phyloP scores from a whole-genome alignment of 2,888 invertebrate genomes.

The Aleiodes testaceus region DNA sequence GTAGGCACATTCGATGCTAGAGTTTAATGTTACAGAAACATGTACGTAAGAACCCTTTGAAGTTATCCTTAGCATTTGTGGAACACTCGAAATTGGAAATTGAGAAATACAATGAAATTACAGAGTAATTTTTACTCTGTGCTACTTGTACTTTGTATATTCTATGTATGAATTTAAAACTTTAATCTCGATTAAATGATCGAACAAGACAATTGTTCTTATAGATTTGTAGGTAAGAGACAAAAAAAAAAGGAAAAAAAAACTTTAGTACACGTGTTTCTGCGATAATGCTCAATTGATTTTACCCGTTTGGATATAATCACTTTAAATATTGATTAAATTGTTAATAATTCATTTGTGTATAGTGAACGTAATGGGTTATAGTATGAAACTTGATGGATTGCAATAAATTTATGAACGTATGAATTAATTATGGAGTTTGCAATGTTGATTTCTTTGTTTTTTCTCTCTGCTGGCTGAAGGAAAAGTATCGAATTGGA shows the following conservation, averaged over 20 bases:
- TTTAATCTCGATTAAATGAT: no score
- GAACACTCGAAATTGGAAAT: constrained; percentile 19
- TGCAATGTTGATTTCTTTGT: no score
- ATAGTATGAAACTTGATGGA: not conserved
- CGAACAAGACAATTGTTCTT: no score
- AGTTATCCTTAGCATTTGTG: not conserved
- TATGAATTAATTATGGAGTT: no score
- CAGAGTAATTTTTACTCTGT: constrained; percentile 10
- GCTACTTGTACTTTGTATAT: not conserved
- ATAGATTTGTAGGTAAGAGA: no score
- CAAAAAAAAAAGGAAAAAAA: no score
- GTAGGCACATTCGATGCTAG: constrained; percentile 23
- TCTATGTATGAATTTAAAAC: no score
- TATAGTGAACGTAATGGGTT: not conserved
- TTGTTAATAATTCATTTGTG: constrained; percentile 10
- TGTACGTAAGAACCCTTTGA: constrained; percentile 17
- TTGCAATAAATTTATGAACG: no score
- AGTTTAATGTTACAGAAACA: constrained; percentile 15
- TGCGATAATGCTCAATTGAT: no score
- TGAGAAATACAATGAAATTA: constrained; percentile 23
- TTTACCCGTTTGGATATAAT: constrained; percentile 1
- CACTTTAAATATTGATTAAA: constrained; percentile 5
- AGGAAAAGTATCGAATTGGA: no score
- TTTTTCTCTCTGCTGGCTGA: no score
- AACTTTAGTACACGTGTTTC: no score